Base-by-base conservation (phyloP, 23 tunicate genomes). In the Halocynthia roretzi region DNA sequence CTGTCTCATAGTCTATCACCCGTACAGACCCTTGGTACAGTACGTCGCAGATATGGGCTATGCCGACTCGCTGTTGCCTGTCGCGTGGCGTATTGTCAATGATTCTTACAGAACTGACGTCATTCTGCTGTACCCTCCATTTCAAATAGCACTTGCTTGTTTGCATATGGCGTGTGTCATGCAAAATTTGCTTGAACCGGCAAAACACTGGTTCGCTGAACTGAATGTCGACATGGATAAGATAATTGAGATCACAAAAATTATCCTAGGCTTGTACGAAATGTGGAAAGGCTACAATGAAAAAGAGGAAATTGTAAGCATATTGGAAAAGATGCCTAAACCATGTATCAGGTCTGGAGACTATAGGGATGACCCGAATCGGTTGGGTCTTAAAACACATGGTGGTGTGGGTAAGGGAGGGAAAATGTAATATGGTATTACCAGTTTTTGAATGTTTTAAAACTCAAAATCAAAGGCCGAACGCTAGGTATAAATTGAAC, bases 161-260 rank as follows among this genome's bases (percentile, higher is more conserved):
- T 57, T 94, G 62, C 98, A 94, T 70, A 87, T 94, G 83, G 94
- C 98, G 8, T 87, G 94, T 69, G 86, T 83, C 40, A 54, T 72
- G 50, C 95, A 87, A 48, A 84, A 84, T 40, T 77, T 70, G 48
- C 82, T 81, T 70, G 67, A 78, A 18, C 74, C 69, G 11, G 74
- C 83, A 68, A 93, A 87, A 61, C 81, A 88, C 40, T 94, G 98
- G 98, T 87, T 94, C 80, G 88, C 90, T 69, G 98, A 94, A 12
- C 78, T 94, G 8, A 87, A 83, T 51, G 90, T 94, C 66, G 95
- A 87, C 57, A 75, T 87, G 74, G 86, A 94, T 40, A 84, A 87
- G 80, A 80, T 94, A 9, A 84, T 87, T 6, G 94, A 87, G 80
- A 94, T 94, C 53, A 87, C 98, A 5, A 67, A 71, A 56, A 58